Evolutionary conservation across 2,888 invertebrate species (phyloP).

Genomic region (Mimas tiliae): DNA sequence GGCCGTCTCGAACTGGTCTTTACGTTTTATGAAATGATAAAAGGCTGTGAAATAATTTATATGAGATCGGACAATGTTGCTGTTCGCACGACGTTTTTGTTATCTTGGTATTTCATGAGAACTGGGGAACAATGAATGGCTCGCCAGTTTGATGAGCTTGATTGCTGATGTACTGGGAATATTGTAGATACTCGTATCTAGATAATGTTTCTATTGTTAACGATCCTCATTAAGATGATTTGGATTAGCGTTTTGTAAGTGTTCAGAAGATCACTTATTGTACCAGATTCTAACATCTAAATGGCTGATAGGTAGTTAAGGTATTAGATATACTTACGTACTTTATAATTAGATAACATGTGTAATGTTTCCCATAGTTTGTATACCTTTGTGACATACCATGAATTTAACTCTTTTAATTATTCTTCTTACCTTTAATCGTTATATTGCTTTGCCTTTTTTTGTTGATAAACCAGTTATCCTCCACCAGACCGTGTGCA

Average conservation of each 20-base stretch:
- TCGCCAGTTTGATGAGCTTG: background rate
- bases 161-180: background rate
- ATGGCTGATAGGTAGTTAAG: too few species aligned
- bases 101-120: slow-evolving; percentile 8
- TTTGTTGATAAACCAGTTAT: too few species aligned
- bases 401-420: too few species aligned
- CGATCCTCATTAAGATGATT: background rate
- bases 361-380: too few species aligned
- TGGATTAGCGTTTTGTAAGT: background rate
- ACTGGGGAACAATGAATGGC: slow-evolving; percentile 11
- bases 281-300: too few species aligned
- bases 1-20: background rate
- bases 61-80: slow-evolving; percentile 31
- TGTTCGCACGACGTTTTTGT: slow-evolving; percentile 38
- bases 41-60: slow-evolving; percentile 30
- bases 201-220: background rate
- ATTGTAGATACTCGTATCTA: background rate
- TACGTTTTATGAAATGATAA: slow-evolving; percentile 26
- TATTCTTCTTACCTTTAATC: too few species aligned
- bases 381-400: too few species aligned
- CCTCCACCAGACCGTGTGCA: too few species aligned
- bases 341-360: too few species aligned
- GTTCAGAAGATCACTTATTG: too few species aligned
- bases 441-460: too few species aligned
- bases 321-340: too few species aligned